Conservation (phyloP, 2,113 vertebrate species). For the Crypturellus undulatus region DNA sequence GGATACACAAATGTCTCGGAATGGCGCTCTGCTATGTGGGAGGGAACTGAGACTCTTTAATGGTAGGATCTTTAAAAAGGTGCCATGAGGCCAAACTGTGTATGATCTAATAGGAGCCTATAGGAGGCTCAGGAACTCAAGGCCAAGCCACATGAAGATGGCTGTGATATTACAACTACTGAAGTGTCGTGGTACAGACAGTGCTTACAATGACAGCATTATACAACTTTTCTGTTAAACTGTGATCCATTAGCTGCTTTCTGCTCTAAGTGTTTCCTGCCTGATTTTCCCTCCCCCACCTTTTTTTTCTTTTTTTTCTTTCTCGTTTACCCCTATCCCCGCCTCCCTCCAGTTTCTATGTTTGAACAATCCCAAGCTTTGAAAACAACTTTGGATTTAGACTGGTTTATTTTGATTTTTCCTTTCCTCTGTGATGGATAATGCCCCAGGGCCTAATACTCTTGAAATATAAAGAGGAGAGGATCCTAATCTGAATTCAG, state of each 20-base stretch:
- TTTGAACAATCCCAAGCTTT: background rate
- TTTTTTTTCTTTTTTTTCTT: background rate
- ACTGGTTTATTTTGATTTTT: background rate
- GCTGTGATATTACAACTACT: background rate
- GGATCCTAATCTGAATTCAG: background rate
- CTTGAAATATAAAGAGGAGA: background rate
- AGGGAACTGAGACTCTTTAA: background rate
- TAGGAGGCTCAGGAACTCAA: background rate
- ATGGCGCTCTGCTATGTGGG: accelerated
- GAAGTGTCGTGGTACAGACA: accelerated
- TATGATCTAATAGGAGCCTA: background rate
- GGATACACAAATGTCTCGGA: background rate
- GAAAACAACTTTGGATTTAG: background rate
- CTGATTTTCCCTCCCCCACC: background rate
- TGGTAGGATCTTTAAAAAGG: background rate
- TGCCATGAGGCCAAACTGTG: background rate
- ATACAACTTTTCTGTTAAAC: accelerated
- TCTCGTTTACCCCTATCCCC: no score
- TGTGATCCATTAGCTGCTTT: background rate
- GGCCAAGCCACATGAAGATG: background rate
- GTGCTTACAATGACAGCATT: accelerated
- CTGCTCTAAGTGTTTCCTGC: background rate
- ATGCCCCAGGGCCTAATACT: background rate
- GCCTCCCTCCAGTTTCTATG: background rate
- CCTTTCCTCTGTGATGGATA: background rate